Percentiles rank a stretch among this genome's conserved stretches.
Conservation (phyloP, 2,113 vertebrate genomes). For the Phaethornis superciliosus region DNA sequence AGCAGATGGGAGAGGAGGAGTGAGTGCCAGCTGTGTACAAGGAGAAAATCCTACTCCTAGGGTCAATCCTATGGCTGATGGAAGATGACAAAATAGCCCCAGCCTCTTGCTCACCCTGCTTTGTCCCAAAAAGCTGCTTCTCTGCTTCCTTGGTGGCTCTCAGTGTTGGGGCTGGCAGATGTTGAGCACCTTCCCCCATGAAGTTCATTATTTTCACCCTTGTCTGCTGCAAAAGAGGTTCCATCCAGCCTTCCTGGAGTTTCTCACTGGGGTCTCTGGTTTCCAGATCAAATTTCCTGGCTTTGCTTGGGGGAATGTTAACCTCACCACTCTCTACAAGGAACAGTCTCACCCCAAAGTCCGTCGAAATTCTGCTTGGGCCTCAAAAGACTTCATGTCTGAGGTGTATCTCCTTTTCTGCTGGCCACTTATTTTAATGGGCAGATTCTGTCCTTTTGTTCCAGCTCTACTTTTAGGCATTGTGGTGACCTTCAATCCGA, state of each 20-base stretch:
- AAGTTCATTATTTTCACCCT: background rate
- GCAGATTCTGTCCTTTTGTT: background rate
- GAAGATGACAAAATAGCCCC: background rate
- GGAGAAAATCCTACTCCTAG: background rate
- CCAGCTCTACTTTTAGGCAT: background rate
- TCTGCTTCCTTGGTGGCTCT: background rate
- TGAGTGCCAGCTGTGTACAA: background rate
- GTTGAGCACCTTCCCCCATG: fast-evolving
- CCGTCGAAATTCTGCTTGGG: background rate
- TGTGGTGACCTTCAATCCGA: background rate
- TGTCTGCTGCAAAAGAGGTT: background rate
- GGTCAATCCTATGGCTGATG: background rate
- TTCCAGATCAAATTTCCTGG: background rate
- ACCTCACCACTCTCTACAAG: fast-evolving
- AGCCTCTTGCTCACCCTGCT: background rate
- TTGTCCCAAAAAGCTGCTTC: background rate
- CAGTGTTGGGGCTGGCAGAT: background rate
- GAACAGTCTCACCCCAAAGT: background rate
- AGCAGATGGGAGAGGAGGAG: background rate
- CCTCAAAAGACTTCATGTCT: fast-evolving
- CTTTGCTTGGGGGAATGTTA: background rate
- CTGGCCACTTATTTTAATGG: background rate
- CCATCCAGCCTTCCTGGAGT: background rate
- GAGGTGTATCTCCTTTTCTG: fast-evolving
- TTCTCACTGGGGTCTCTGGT: background rate